phyloP scores from a whole-genome alignment of 2,113 vertebrate genomes.

The Caranx ignobilis region DNA sequence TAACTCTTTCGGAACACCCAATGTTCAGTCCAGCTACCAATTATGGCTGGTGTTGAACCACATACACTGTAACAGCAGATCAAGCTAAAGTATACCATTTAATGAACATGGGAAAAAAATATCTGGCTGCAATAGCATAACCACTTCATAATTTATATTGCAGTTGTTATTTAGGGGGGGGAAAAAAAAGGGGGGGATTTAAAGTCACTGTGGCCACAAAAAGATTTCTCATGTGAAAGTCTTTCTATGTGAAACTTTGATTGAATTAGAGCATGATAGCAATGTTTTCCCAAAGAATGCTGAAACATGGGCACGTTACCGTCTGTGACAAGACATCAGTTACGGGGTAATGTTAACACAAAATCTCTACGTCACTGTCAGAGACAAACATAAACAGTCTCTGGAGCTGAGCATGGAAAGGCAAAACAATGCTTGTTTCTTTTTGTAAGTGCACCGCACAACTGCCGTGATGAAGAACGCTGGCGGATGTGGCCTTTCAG shows the following conservation, averaged over 20 bases:
- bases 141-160: constrained; percentile 80
- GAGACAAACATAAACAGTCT: constrained; percentile 66
- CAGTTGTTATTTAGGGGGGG: constrained; percentile 71
- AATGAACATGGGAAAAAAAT: constrained; percentile 84
- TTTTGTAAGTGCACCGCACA: constrained; percentile 46
- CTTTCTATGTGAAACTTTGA: constrained; percentile 55
- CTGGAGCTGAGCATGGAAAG: constrained; percentile 58
- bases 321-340: constrained; percentile 63
- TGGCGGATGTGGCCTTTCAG: constrained; percentile 51
- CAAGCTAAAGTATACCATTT: constrained; percentile 80
- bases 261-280: constrained; percentile 55
- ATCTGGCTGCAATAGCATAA: constrained; percentile 78
- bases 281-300: constrained; percentile 43
- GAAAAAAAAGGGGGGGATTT: constrained; percentile 38
- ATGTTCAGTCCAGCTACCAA: constrained; percentile 80
- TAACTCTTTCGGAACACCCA: constrained; percentile 80
- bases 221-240: constrained; percentile 80
- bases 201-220: constrained; percentile 62
- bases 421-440: constrained; percentile 65
- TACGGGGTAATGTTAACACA: constrained; percentile 45
- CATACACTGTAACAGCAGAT: constrained; percentile 77
- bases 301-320: constrained; percentile 48
- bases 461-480: constrained; percentile 41
- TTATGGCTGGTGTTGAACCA: constrained; percentile 82
- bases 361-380: constrained; percentile 52